Conservation (phyloP, 2,113 vertebrate species). For the Columbina picui region DNA sequence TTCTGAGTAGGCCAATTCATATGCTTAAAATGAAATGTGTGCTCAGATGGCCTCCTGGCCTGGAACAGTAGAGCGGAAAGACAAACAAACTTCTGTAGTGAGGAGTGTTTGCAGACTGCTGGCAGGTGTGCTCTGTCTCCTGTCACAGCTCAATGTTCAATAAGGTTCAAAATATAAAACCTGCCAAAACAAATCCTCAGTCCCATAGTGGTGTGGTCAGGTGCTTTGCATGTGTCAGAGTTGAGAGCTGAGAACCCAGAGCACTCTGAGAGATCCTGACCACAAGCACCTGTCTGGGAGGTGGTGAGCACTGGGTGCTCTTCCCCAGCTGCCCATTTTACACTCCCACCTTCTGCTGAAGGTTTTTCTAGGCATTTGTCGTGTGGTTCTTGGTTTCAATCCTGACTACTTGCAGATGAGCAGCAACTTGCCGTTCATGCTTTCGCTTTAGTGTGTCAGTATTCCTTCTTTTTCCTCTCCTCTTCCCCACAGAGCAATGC, state of each 20-base stretch:
- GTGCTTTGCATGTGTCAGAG: not conserved
- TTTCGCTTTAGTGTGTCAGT: not conserved
- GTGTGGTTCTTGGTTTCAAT: not conserved
- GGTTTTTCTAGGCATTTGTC: not conserved
- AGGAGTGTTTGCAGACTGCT: not conserved
- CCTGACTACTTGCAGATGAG: not conserved
- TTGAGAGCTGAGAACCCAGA: not conserved
- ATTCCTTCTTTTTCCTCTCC: not conserved
- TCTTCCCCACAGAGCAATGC: not conserved
- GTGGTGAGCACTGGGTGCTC: not conserved
- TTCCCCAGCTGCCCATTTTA: not conserved
- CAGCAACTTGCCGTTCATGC: not conserved
- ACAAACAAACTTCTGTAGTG: not conserved
- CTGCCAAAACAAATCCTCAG: not conserved
- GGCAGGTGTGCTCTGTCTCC: not conserved
- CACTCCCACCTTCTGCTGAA: not conserved
- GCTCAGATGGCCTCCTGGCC: not conserved
- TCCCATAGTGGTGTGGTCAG: not conserved
- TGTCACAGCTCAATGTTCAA: rapidly evolving
- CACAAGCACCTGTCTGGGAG: not conserved
- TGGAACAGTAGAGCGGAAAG: not conserved
- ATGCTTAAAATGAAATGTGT: not conserved
- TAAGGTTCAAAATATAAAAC: not conserved
- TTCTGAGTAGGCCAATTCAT: not conserved
- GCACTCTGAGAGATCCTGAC: not conserved